Evolutionary conservation across 2,888 invertebrate genomes (phyloP).

Genomic region (Boloria selene): DNA sequence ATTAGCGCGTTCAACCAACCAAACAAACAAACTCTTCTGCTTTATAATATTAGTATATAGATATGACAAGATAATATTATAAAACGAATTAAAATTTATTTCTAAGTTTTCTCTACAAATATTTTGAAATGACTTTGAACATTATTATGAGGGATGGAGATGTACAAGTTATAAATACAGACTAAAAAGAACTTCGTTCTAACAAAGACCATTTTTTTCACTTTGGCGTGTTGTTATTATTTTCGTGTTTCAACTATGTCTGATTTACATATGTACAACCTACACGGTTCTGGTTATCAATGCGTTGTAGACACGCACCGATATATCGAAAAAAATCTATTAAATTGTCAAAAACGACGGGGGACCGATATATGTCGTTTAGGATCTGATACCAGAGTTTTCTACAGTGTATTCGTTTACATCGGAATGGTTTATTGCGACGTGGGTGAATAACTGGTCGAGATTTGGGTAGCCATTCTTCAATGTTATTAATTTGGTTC

Average conservation of each 20-base stretch:
- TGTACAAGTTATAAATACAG: no score
- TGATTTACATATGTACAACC: conserved; percentile 29
- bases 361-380: conserved; percentile 31
- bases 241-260: conserved; percentile 20
- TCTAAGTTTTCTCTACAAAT: no score
- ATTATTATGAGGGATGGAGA: no score
- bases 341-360: conserved; percentile 36
- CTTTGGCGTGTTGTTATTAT: background rate
- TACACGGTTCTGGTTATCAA: conserved; percentile 28
- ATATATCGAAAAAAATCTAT: conserved; percentile 33
- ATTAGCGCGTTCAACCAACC: no score
- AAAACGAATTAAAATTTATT: no score
- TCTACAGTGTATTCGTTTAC: conserved; percentile 23
- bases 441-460: conserved; percentile 50
- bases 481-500: conserved; percentile 44
- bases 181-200: no score
- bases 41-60: no score
- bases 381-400: conserved; percentile 21
- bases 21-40: no score
- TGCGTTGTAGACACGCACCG: conserved; percentile 19
- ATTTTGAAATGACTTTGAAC: no score
- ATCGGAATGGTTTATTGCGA: conserved; percentile 45
- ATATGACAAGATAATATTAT: no score
- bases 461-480: conserved; percentile 47
- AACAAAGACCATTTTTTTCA: background rate